phyloP scores from a whole-genome alignment of 2,888 invertebrate genomes.

The Harpagoxenus sublaevis region DNA sequence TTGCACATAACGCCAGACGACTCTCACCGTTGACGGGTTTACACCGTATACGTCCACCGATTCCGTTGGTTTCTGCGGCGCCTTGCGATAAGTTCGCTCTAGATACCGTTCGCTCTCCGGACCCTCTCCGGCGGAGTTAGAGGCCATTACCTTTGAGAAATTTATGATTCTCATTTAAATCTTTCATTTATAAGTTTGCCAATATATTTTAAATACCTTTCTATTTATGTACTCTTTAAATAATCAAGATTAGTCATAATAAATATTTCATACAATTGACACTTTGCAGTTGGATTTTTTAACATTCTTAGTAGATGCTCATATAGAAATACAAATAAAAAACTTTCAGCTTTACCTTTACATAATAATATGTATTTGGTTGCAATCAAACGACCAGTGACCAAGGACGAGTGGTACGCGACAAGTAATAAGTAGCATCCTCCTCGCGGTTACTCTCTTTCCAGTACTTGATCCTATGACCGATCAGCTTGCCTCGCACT shows the following conservation, averaged over 20 bases:
- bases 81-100: slow-evolving; percentile 95
- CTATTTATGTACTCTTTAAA: neutral
- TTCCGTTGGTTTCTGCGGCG: slow-evolving; percentile 97
- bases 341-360: slow-evolving; percentile 87
- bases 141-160: slow-evolving; percentile 92
- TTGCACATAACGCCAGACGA: slow-evolving; percentile 97
- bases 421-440: slow-evolving; percentile 94
- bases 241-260: neutral
- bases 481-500: slow-evolving; percentile 95
- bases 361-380: slow-evolving; percentile 96
- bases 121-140: slow-evolving; percentile 98
- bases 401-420: slow-evolving; percentile 93
- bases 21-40: slow-evolving; percentile 94
- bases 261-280: neutral
- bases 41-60: slow-evolving; percentile 95
- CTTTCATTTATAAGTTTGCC: neutral
- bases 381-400: slow-evolving; percentile 97
- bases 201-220: neutral
- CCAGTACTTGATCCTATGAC: slow-evolving; percentile 98
- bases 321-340: neutral
- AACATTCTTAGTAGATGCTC: neutral
- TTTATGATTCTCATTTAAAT: slow-evolving; percentile 23
- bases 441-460: slow-evolving; percentile 91
- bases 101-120: slow-evolving; percentile 96
- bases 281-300: neutral